Evolutionary conservation across 2,888 invertebrate genomes (phyloP), one percentile per base, ranked within the genome.

Genomic region (Xylota sylvarum): DNA sequence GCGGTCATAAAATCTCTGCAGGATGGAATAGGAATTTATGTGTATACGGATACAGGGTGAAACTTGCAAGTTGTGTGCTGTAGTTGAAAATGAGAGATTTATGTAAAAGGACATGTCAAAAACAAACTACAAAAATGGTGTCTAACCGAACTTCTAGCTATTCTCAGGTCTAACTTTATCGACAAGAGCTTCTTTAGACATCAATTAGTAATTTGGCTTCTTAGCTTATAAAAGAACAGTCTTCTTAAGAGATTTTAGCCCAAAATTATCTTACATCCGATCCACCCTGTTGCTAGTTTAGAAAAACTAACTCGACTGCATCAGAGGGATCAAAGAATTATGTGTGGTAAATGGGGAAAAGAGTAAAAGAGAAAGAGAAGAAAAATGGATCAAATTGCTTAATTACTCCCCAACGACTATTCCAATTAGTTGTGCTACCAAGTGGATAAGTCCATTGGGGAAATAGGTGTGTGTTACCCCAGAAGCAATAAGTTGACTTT

Each of bases 351-450:
- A 58, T 12, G 32, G 35, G 7, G 10, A 7, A 19, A 23, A 52
- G 32, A n/a, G 12, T 4, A 52, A n/a, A 5, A 23, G 40, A 27
- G 23, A 37, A 52, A 40, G 43, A 52, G 30, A 40, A 40, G 40
- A 40, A 30, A 17, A 64, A 74, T 52, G 73, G 73, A 74, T 74
- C 62, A 74, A 74, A 74, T 64, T 55, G 73, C 73, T 74, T 74
- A 74, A 74, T 62, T 74, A 74, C 73, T 74, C 73, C 73, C 62
- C 52, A 74, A 74, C 62, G 73, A 74, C 62, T 43, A 52, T 43
- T 74, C 73, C 73, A 74, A 74, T 74, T 74, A 74, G 52, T 74
- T 74, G 46, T 19, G 52, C 14, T 40, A 14, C 67, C 37, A 37
- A 40, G 50, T 52, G 40, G 35, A 52, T 37, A 40, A 67, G 52